Base-by-base conservation (phyloP, 2,113 vertebrate species). In the Nothobranchius kuhntae region DNA sequence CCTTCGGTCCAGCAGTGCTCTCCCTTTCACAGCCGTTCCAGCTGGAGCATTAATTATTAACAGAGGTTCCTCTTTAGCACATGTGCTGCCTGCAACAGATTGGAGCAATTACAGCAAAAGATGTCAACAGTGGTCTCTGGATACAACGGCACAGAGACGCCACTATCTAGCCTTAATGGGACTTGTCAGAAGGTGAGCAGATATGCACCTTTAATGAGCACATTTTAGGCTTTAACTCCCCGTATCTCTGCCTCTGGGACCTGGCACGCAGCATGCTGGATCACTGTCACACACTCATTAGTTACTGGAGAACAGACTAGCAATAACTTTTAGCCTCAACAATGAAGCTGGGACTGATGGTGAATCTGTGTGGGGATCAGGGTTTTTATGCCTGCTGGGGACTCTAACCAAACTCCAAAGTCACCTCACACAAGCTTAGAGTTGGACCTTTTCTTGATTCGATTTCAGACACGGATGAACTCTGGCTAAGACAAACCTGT, bases 81-180 rank as follows among this genome's bases (percentile, higher is more conserved):
- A 36, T 40, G 12, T 54, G 8, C 40, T 47, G 26, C 14, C 35
- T 13, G 15, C 21, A 1, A 61, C 71, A 73, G 63, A 73, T 42
- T n/a, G 13, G 26, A 61, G 52, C 70, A 68, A 58, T 80, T 74
- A 52, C 52, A 51, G 7, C 64, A 58, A 74, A 57, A 65, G 36
- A 53, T 68, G 60, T 68, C 62, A 71, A 57, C 66, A 74, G 50
- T 14, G 14, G 45, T 73, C 47, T 62, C 59, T 13, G 17, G 45
- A 54, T 21, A 53, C 30, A 42, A 13, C 30, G 21, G 26, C 11
- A 42, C 17, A 48, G 40, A 72, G 51, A 9, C 0, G 0, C 8
- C 3, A 30, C 38, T 42, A 59, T 56, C 26, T 38, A 24, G 55
- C 45, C 15, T 36, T 61, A 68, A 73, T 57, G 63, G 54, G 56